phyloP scores from a whole-genome alignment of 1,140 invertebrate species.

The Drosophila albomicans region DNA sequence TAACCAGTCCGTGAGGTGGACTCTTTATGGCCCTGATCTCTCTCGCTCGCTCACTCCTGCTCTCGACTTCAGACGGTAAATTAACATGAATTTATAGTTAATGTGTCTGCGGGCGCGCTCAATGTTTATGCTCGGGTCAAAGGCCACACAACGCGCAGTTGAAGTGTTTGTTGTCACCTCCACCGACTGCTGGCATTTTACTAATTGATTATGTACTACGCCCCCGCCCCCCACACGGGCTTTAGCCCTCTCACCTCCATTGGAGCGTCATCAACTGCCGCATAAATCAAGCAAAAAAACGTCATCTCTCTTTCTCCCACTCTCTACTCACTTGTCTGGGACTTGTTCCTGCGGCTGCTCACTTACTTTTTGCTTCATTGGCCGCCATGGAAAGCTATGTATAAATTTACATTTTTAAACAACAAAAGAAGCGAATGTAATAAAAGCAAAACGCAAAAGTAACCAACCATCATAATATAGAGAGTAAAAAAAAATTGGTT shows the following conservation, averaged over 20 bases:
- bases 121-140: neutral
- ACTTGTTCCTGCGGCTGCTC: neutral
- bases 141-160: neutral
- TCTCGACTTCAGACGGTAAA: slow-evolving; percentile 55
- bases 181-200: slow-evolving; percentile 23
- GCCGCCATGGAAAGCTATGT: slow-evolving; percentile 52
- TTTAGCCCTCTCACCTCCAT: slow-evolving; percentile 40
- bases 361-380: slow-evolving; percentile 21
- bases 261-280: slow-evolving; percentile 77
- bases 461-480: slow-evolving; percentile 29
- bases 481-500: neutral
- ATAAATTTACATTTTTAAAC: slow-evolving; percentile 80
- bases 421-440: slow-evolving; percentile 68
- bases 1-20: slow-evolving; percentile 65
- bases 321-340: neutral
- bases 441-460: slow-evolving; percentile 42
- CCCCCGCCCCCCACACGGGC: neutral
- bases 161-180: slow-evolving; percentile 16
- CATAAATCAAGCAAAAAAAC: slow-evolving; percentile 74
- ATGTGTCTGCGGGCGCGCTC: slow-evolving; percentile 64
- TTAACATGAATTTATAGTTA: slow-evolving; percentile 82
- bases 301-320: slow-evolving; percentile 43
- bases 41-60: neutral
- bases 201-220: slow-evolving; percentile 74
- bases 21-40: slow-evolving; percentile 61